phyloP scores from a whole-genome alignment of 2,888 invertebrate species.

The Cosmopolites sordidus region DNA sequence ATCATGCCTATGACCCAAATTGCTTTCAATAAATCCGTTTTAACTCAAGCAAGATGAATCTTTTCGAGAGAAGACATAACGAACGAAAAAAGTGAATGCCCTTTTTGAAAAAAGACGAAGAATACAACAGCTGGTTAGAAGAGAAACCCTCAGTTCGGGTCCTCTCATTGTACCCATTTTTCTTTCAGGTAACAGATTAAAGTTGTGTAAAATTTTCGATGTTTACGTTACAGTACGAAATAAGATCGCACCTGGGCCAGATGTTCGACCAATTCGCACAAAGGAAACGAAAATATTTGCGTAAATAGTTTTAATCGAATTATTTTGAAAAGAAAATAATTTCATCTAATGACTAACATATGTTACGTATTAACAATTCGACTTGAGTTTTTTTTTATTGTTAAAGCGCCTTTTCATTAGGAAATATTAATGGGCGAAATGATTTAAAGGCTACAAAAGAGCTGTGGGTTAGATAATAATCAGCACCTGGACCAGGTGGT shows the following conservation, averaged over 20 bases:
- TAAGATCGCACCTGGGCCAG: slow-evolving; percentile 20
- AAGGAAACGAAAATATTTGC: not conserved
- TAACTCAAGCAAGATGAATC: too few relatives aligned
- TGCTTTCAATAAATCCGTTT: too few relatives aligned
- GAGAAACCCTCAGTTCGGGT: slow-evolving; percentile 4
- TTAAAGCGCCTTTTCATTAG: too few relatives aligned
- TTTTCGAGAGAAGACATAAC: too few relatives aligned
- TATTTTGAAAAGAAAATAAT: not conserved
- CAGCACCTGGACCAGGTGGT: not conserved
- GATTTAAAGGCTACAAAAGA: too few relatives aligned
- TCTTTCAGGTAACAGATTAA: slow-evolving; percentile 16
- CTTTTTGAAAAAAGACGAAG: slow-evolving; percentile 1
- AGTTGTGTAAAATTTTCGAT: slow-evolving; percentile 19
- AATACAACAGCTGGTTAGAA: slow-evolving; percentile 3
- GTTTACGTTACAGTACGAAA: slow-evolving; percentile 12
- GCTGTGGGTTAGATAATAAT: not conserved
- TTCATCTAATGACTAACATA: too few relatives aligned
- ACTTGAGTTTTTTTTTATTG: too few relatives aligned
- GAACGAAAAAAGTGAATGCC: not conserved
- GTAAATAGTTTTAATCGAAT: not conserved
- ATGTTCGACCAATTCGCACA: slow-evolving; percentile 5
- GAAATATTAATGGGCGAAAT: too few relatives aligned
- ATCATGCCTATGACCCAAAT: too few relatives aligned
- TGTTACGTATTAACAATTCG: too few relatives aligned
- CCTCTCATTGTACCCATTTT: not conserved